Base-by-base conservation (phyloP, 1,140 invertebrate species). In the Arctopsyche grandis region DNA sequence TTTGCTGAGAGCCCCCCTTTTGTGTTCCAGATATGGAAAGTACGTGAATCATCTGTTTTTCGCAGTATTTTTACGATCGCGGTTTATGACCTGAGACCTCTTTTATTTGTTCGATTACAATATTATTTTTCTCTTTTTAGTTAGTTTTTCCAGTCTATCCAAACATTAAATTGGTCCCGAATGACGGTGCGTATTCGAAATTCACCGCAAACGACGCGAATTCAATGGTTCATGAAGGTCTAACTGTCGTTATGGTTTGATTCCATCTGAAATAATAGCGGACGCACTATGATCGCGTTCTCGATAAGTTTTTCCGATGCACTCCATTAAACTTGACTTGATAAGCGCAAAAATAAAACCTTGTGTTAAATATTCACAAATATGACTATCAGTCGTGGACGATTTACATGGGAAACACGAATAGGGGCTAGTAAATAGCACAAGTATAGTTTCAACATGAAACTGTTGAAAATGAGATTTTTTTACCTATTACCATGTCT, bases 191-290 rank as follows among this genome's bases (percentile, higher is more conserved):
- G 24, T 24, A 26, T 66, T 66, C 24, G 22, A 66, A 38, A 38
- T 52, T 52, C 48, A 16, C 48, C 48, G 48, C 48, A 52, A 66
- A 66, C 63, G 24, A 26, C 9, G 7, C 63, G 22, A 26, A 12
- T 60, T 24, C 21, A 66, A 66, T 66, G 22, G 63, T 10, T 66
- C 63, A 66, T 66, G 63, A 66, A 66, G 24, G 10, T 14, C 22
- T 66, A 66, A 66, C 63, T 66, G 63, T 66, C 24, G 21, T 66
- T 66, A 66, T 66, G 63, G 63, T 66, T 66, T 66, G 63, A 66
- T 66, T 66, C 7, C 63, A 22, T 66, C 24, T 29, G 63, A 66
- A 66, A 22, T 14, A 5, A 52, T 14, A 52, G 16, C 10, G 16
- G 48, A 52, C 16, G 4, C 48, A 66, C 5, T 26, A 22, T 66